phyloP scores from a whole-genome alignment of 2,797 vertebrate species.

The Arrhamphus sclerolepis region DNA sequence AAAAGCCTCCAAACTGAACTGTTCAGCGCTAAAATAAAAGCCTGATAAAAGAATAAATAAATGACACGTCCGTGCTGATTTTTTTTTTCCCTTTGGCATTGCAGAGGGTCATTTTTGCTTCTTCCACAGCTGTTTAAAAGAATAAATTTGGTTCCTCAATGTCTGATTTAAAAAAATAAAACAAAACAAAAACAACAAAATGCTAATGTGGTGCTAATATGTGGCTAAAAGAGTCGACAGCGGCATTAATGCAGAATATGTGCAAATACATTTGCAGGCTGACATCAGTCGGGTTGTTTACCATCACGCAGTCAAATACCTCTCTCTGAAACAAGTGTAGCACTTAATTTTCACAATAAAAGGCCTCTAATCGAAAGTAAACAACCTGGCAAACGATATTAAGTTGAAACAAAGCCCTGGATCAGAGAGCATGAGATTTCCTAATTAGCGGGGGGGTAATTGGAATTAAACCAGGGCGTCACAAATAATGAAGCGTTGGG shows the following conservation, averaged over 20 bases:
- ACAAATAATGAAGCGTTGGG: constrained; percentile 69
- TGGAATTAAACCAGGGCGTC: constrained; percentile 78
- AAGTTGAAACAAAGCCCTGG: constrained; percentile 62
- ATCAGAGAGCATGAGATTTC: constrained; percentile 78
- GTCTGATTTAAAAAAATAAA: too few relatives aligned
- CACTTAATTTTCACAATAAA: constrained; percentile 61
- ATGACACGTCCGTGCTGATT: constrained; percentile 45
- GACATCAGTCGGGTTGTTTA: constrained; percentile 43
- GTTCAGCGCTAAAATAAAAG: constrained; percentile 30
- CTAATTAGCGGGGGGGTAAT: constrained; percentile 78
- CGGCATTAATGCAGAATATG: constrained; percentile 27
- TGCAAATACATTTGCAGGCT: not conserved
- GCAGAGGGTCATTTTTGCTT: constrained; percentile 29
- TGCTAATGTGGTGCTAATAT: constrained; percentile 37
- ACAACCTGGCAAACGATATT: constrained; percentile 74
- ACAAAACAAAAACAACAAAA: constrained; percentile 40
- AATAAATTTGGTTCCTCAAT: constrained; percentile 48
- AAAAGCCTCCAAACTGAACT: constrained; percentile 57
- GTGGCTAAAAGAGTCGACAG: constrained; percentile 26
- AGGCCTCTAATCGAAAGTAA: constrained; percentile 63
- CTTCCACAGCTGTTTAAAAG: constrained; percentile 31
- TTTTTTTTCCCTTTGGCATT: too few relatives aligned
- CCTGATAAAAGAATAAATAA: constrained; percentile 27
- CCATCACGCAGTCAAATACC: constrained; percentile 25
- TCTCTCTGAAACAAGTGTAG: constrained; percentile 41